Conservation (phyloP, 1,140 invertebrate species). For the Melitaea cinxia region DNA sequence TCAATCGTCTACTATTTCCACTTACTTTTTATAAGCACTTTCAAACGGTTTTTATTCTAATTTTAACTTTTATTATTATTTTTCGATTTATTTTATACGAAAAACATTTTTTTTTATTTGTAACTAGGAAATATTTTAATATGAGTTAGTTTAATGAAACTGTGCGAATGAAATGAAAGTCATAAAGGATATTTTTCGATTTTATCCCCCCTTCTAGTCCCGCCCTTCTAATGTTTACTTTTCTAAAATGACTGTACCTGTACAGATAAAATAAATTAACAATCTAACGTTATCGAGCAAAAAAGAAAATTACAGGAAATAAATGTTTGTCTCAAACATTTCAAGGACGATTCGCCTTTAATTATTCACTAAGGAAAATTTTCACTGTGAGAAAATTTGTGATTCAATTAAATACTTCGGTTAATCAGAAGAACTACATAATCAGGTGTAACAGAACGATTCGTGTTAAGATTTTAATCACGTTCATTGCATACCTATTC, state of each 20-base stretch:
- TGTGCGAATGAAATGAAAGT: too few species aligned
- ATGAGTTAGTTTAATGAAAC: too few species aligned
- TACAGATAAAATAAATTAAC: too few species aligned
- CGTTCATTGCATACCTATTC: slow-evolving; percentile 10
- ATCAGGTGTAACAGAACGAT: slow-evolving; percentile 9
- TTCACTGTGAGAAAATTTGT: slow-evolving; percentile 15
- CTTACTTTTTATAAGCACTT: not conserved
- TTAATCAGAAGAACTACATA: slow-evolving; percentile 18
- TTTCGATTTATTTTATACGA: not conserved
- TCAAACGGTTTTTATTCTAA: not conserved
- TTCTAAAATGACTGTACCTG: too few species aligned
- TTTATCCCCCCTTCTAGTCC: too few species aligned
- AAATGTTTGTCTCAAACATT: not conserved
- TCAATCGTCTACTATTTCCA: not conserved
- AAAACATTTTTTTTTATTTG: too few species aligned
- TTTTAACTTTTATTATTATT: not conserved
- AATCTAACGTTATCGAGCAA: not conserved
- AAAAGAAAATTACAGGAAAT: not conserved
- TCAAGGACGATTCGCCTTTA: slow-evolving; percentile 4
- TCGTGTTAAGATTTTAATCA: slow-evolving; percentile 22
- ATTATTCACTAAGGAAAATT: slow-evolving; percentile 12
- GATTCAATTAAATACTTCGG: slow-evolving; percentile 23
- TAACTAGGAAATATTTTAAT: too few species aligned
- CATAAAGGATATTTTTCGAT: too few species aligned
- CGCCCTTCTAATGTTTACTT: too few species aligned